Percentiles rank a stretch among this genome's conserved stretches.
Conservation (phyloP, 2,113 vertebrate genomes). For the Proteles cristata region DNA sequence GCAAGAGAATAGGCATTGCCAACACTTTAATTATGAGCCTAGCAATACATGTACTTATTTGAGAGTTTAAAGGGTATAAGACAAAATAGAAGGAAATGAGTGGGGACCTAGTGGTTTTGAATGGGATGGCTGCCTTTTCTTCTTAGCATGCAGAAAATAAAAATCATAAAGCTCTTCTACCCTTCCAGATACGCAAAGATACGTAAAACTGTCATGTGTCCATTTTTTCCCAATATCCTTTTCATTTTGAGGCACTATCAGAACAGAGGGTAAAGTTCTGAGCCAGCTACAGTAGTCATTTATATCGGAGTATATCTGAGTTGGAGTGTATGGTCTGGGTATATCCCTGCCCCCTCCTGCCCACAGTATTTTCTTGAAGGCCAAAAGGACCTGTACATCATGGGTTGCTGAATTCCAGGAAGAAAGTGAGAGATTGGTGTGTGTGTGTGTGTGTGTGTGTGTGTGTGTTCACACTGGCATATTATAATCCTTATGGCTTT, state of each 20-base stretch:
- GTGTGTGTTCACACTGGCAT: background rate
- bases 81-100: background rate
- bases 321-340: background rate
- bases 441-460: background rate
- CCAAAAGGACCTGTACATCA: background rate
- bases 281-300: background rate
- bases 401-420: background rate
- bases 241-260: background rate
- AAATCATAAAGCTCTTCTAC: background rate
- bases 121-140: background rate
- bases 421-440: background rate
- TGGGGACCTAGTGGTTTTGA: background rate
- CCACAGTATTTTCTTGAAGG: background rate
- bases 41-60: conserved; percentile 11
- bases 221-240: background rate
- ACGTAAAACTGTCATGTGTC: background rate
- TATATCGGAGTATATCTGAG: background rate
- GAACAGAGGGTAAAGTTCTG: background rate
- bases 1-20: conserved; percentile 34
- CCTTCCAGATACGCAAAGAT: background rate
- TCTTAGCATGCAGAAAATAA: background rate
- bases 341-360: background rate
- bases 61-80: conserved; percentile 32
- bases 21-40: conserved; percentile 52
- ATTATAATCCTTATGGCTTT: background rate